Evolutionary conservation across 2,888 invertebrate genomes (phyloP).

Genomic region (Oegoconia quadripuncta): DNA sequence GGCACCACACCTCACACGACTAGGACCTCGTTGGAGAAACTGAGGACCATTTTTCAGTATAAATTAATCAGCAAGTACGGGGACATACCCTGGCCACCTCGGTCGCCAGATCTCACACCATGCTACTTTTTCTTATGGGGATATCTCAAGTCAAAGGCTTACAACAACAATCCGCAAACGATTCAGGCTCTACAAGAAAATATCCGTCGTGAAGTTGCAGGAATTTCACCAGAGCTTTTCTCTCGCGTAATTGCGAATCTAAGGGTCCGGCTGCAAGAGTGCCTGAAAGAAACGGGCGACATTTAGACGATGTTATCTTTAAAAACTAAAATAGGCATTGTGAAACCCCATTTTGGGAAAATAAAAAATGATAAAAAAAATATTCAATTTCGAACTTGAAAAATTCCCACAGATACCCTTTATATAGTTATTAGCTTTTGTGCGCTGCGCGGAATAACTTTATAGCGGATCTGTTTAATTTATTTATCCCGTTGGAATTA

Average conservation of each 20-base stretch:
- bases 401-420: slow-evolving; percentile 3
- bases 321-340: slow-evolving; percentile 3
- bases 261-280: slow-evolving; percentile 12
- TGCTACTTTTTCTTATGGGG: slow-evolving; percentile 13
- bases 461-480: no score
- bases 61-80: slow-evolving; percentile 12
- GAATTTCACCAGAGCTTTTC: slow-evolving; percentile 11
- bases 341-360: not conserved
- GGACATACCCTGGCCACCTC: slow-evolving; percentile 13
- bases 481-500: no score
- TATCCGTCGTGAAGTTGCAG: slow-evolving; percentile 19
- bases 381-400: slow-evolving; percentile 3
- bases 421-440: no score
- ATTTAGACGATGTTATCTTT: slow-evolving; percentile 6
- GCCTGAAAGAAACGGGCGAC: slow-evolving; percentile 1
- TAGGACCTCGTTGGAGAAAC: slow-evolving; percentile 7
- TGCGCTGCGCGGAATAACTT: no score
- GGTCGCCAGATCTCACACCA: slow-evolving; percentile 8
- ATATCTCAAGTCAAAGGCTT: slow-evolving; percentile 13
- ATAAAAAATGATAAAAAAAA: slow-evolving; percentile 1
- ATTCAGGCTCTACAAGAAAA: slow-evolving; percentile 16
- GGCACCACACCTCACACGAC: slow-evolving; percentile 10
- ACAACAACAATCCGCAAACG: slow-evolving; percentile 14
- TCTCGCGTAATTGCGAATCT: slow-evolving; percentile 11
- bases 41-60: slow-evolving; percentile 11